phyloP scores from a whole-genome alignment of 2,888 invertebrate genomes.

The Caenorhabditis virilis region DNA sequence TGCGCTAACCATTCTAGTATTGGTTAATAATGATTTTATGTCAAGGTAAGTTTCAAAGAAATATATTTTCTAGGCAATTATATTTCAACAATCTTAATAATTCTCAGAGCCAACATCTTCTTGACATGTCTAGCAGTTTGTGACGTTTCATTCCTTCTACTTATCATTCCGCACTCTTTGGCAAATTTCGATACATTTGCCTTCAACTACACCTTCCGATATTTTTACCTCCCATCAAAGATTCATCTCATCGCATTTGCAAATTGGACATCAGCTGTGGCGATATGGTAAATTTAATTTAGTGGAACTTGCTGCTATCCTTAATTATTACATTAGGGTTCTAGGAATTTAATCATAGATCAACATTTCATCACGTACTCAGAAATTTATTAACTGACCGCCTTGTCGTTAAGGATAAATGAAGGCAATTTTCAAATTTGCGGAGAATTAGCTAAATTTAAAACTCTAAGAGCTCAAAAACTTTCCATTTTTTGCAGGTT shows the following conservation, averaged over 20 bases:
- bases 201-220: constrained; percentile 54
- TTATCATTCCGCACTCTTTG: constrained; percentile 63
- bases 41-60: constrained; percentile 42
- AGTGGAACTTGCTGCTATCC: no score
- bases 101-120: constrained; percentile 61
- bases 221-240: constrained; percentile 57
- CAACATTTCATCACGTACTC: no score
- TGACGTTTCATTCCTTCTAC: constrained; percentile 62
- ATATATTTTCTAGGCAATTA: background rate
- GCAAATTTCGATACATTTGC: constrained; percentile 60
- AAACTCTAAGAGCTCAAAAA: no score
- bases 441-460: no score
- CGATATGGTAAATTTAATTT: constrained; percentile 53
- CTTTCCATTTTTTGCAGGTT: constrained; percentile 51
- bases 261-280: constrained; percentile 63
- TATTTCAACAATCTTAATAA: background rate
- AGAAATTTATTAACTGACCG: no score
- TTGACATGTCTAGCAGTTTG: constrained; percentile 62
- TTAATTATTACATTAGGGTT: no score
- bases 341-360: no score
- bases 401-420: no score
- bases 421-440: no score
- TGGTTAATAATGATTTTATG: constrained; percentile 59
- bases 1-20: constrained; percentile 53
- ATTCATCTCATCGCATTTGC: constrained; percentile 61